Conservation (phyloP, 2,113 vertebrate species). For the Gadus chalcogrammus region DNA sequence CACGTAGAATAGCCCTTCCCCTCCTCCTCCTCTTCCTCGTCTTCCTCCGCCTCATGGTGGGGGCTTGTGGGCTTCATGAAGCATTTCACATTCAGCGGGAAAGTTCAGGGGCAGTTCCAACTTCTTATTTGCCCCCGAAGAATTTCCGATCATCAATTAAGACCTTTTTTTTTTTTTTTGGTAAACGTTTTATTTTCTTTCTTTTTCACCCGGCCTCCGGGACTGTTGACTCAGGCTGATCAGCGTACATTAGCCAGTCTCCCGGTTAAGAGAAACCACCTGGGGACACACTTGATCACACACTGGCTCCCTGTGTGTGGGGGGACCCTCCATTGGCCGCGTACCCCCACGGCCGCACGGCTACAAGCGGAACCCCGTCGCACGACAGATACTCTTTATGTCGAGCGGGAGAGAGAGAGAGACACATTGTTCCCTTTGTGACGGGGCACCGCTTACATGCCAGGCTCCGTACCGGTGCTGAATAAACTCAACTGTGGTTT, state of each 20-base stretch:
- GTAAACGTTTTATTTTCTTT: too few species aligned
- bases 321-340: not conserved
- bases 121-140: slow-evolving; percentile 37
- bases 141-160: slow-evolving; percentile 68
- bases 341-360: slow-evolving; percentile 30
- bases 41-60: slow-evolving; percentile 8
- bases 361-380: slow-evolving; percentile 57
- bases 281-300: slow-evolving; percentile 61
- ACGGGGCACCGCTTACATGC: slow-evolving; percentile 58
- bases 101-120: slow-evolving; percentile 53
- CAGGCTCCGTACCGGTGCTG: slow-evolving; percentile 60
- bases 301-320: slow-evolving; percentile 68
- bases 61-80: slow-evolving; percentile 24
- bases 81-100: slow-evolving; percentile 42
- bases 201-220: slow-evolving; percentile 44
- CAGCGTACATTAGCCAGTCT: slow-evolving; percentile 67
- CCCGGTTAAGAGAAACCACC: slow-evolving; percentile 71
- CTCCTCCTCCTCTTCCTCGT: too few species aligned
- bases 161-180: not conserved
- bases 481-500: slow-evolving; percentile 72
- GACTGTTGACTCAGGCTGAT: slow-evolving; percentile 73
- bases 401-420: slow-evolving; percentile 24
- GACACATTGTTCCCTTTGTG: slow-evolving; percentile 70
- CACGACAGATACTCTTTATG: slow-evolving; percentile 62
- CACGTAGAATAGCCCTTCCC: too few species aligned